Conservation (phyloP, 2,113 vertebrate species). For the Hassar affinis region DNA sequence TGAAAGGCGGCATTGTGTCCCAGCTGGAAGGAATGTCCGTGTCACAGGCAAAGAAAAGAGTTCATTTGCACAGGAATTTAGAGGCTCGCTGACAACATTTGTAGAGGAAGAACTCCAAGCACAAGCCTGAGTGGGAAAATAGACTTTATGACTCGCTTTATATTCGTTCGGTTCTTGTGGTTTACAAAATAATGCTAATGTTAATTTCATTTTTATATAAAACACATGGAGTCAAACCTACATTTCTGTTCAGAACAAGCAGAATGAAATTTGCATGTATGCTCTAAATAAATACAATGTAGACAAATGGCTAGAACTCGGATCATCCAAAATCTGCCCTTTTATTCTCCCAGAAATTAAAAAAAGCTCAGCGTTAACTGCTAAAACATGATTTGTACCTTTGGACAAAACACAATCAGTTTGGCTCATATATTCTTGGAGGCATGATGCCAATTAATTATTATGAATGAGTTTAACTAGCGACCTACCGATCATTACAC, state of each 20-base stretch:
- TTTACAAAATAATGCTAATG: background rate
- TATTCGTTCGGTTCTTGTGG: background rate
- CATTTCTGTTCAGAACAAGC: background rate
- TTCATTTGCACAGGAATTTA: conserved; percentile 95
- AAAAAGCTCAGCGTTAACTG: background rate
- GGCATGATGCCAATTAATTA: background rate
- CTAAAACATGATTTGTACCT: background rate
- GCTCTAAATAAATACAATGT: no score
- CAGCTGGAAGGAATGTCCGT: conserved; percentile 84
- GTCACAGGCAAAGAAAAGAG: conserved; percentile 84
- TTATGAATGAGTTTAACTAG: background rate
- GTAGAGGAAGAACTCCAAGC: conserved; percentile 66
- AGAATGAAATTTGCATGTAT: background rate
- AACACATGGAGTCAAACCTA: background rate
- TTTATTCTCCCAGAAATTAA: no score
- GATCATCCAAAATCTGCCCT: background rate
- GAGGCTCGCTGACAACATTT: conserved; percentile 85
- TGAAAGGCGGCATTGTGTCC: conserved; percentile 95
- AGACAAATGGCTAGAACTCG: background rate
- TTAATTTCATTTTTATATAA: background rate
- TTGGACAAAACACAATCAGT: background rate
- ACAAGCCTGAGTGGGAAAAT: no score
- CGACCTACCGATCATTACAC: background rate
- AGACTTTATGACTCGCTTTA: background rate
- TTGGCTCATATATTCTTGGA: background rate